These are phyloP conservation scores for Porphyrio hochstetteri DNA, from an alignment of 2,113 vertebrate species.

Conservation along the genomic window DNA sequence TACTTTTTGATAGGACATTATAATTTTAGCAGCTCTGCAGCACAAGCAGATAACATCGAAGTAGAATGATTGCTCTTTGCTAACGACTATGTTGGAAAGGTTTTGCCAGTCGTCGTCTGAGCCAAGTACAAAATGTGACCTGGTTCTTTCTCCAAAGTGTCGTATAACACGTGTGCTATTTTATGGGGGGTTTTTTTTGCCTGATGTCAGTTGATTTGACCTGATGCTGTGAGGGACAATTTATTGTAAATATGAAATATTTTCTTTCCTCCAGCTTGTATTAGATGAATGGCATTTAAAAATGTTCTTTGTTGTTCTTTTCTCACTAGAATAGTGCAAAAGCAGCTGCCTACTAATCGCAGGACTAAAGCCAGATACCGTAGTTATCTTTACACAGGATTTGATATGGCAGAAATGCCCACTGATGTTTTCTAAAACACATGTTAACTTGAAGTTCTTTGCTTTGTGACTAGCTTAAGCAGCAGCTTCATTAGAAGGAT, in stretches of 20 bases:
- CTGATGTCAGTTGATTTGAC: not conserved
- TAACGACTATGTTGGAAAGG: not conserved
- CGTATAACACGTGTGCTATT: not conserved
- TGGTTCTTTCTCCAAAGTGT: not conserved
- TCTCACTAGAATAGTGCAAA: not conserved
- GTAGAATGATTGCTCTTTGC: slow-evolving; percentile 19
- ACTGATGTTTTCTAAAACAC: not conserved
- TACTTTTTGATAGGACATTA: slow-evolving; percentile 26
- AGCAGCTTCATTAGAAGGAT: not conserved
- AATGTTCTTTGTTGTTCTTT: not conserved
- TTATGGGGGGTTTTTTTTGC: not conserved
- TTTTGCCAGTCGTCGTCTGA: not conserved
- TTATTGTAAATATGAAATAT: not conserved
- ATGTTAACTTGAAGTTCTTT: not conserved
- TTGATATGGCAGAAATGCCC: not conserved
- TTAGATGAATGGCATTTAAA: not conserved
- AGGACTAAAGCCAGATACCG: not conserved
- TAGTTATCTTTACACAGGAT: not conserved
- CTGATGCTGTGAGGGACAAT: not conserved
- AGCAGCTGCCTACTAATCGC: not conserved
- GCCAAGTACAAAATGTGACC: not conserved
- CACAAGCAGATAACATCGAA: slow-evolving; percentile 35
- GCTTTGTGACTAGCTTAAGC: not conserved
- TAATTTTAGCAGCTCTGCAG: slow-evolving; percentile 37
- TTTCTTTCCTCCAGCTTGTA: not conserved